Evolutionary conservation across 2,888 invertebrate genomes (phyloP).

Genomic region (Pantelozetes paolii): DNA sequence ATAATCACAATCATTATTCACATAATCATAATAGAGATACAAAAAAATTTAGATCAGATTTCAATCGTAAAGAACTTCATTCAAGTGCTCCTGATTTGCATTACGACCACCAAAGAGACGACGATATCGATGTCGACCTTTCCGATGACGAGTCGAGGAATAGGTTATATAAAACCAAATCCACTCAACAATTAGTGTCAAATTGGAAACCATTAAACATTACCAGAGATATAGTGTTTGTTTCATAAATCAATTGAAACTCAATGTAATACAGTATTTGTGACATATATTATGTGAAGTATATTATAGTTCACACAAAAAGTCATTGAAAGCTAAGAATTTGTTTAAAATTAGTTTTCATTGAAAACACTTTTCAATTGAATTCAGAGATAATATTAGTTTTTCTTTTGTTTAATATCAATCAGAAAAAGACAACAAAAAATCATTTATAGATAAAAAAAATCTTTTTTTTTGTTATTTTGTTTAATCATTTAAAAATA

Average conservation of each 20-base stretch:
- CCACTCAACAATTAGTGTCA: slow-evolving; percentile 17
- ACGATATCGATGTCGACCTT: slow-evolving; percentile 22
- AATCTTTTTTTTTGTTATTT: too few relatives aligned
- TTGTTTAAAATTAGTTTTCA: not conserved
- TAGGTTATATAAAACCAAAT: not conserved
- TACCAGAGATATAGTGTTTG: not conserved
- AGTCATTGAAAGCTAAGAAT: not conserved
- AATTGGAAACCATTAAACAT: not conserved
- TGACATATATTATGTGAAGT: too few relatives aligned
- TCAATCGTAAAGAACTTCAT: not conserved
- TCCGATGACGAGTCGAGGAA: not conserved
- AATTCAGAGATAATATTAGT: not conserved
- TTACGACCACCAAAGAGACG: too few relatives aligned
- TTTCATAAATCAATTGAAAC: not conserved
- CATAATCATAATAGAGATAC: not conserved
- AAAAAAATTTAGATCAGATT: not conserved
- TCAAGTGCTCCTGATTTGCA: not conserved
- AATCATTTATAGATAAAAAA: too few relatives aligned
- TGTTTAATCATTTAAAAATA: too few relatives aligned
- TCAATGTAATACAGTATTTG: not conserved
- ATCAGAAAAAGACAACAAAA: too few relatives aligned
- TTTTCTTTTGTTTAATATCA: not conserved
- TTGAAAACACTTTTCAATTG: not conserved
- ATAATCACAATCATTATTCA: not conserved
- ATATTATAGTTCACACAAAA: not conserved